Base-by-base conservation (phyloP, 2,888 invertebrate species). In the Steromphala cineraria region DNA sequence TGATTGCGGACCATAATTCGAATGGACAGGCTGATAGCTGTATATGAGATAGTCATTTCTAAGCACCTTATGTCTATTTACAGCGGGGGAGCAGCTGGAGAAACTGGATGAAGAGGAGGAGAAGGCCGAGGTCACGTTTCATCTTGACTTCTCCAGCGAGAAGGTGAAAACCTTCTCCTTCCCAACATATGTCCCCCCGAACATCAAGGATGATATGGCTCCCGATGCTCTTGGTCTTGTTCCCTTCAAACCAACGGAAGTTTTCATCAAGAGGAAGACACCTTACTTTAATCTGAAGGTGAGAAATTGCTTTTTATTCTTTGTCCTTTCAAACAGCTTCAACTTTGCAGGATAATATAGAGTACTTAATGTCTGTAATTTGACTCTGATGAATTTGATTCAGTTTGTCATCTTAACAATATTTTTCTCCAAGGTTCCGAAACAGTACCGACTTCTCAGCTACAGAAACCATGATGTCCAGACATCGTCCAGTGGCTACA, bases 161-260 rank as follows among this genome's bases (percentile, higher is more conserved):
- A 87, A 86, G 81, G 86, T 92, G 52, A 87, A 87, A 75, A 86
- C 84, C 5, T 82, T 86, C 74, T 87, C 86, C 62, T 92, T 92
- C 85, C 90, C 90, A 7, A 90, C 90, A 10, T 92, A 92, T 80
- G 88, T 88, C 1, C 88, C 90, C 7, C 92, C 92, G 0, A 89
- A 91, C 85, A 88, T 90, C 77, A 92, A 92, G 77, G 92, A 92
- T 83, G 92, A 92, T 78, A 91, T 92, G 92, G 91, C 92, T 40
- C 91, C 91, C 13, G 92, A 92, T 88, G 90, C 91, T n/a, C 83
- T 92, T 4, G 92, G 92, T 0, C 78, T 83, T 19, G 91, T 93
- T n/a, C 89, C 91, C 8, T 87, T 90, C 78, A 85, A 85, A 78
- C 87, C 89, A 5, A 92, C 91, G 52, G 90, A 90, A 24, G 89